Conservation (phyloP, 2,113 vertebrate genomes). For the Acrocephalus kingi region DNA sequence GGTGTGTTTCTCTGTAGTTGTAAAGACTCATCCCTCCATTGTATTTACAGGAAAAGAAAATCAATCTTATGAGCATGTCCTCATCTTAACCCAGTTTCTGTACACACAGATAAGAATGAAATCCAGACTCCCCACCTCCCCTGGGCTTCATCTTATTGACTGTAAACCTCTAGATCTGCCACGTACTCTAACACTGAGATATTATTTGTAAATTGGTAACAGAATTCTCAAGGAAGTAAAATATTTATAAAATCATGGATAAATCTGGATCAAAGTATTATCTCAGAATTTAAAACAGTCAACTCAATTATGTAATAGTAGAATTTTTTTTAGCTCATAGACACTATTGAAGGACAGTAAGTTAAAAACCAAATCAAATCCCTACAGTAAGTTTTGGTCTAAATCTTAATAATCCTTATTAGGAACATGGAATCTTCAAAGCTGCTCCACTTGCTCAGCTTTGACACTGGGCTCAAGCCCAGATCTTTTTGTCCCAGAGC, state of each 20-base stretch:
- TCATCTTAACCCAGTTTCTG: conserved; percentile 12
- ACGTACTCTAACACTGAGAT: neutral
- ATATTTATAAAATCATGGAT: neutral
- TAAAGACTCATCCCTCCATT: conserved; percentile 53
- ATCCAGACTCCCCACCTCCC: neutral
- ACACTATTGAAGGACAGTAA: neutral
- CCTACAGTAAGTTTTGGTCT: neutral
- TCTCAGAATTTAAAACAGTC: neutral
- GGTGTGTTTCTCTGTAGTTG: conserved; percentile 14
- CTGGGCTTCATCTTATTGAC: neutral
- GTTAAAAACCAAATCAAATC: neutral
- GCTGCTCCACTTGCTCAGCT: neutral
- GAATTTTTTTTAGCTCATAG: neutral
- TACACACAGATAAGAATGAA: conserved; percentile 47
- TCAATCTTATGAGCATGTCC: conserved; percentile 31
- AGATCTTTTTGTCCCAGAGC: neutral
- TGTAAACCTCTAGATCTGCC: neutral
- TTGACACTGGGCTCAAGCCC: neutral
- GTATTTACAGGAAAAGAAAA: conserved; percentile 65
- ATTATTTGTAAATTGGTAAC: neutral
- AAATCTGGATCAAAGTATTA: neutral
- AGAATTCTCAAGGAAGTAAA: neutral
- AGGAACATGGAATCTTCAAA: neutral
- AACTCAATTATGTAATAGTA: neutral
- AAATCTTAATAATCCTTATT: neutral